phyloP scores from a whole-genome alignment of 2,888 invertebrate species.

The Sphaeridia pumilis region DNA sequence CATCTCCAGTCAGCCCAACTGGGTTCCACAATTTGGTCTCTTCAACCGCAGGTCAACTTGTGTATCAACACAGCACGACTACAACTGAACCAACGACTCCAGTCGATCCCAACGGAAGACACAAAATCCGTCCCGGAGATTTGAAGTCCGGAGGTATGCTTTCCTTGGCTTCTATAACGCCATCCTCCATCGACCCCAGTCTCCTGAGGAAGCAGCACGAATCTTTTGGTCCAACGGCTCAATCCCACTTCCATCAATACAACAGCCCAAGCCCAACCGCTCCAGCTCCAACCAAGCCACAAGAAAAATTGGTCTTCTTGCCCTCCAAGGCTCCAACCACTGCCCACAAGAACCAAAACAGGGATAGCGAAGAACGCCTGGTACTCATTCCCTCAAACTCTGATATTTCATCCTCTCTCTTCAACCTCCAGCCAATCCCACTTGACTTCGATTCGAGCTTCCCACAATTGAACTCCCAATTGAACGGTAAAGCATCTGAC shows the following conservation, averaged over 20 bases:
- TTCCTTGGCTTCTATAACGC: conserved; percentile 11
- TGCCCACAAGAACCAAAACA: not conserved
- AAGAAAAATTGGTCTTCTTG: conserved; percentile 16
- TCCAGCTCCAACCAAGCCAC: conserved; percentile 2
- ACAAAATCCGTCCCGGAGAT: conserved; percentile 32
- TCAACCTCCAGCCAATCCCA: conserved; percentile 6
- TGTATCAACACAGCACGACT: not conserved
- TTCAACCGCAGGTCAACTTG: conserved; percentile 1
- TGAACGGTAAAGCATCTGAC: conserved; percentile 26
- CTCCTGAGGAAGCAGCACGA: conserved; percentile 4
- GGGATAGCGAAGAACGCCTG: conserved; percentile 12
- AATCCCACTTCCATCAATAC: conserved; percentile 9
- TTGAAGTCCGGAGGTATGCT: conserved; percentile 16
- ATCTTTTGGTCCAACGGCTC: conserved; percentile 18
- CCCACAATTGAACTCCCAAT: conserved; percentile 9
- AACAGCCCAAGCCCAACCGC: not conserved
- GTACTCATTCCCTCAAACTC: conserved; percentile 16
- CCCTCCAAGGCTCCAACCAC: conserved; percentile 3
- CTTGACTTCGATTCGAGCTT: conserved; percentile 9
- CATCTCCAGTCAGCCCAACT: conserved; percentile 9
- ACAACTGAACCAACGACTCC: conserved; percentile 12
- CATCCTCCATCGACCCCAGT: conserved; percentile 5
- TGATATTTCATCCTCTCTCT: not conserved
- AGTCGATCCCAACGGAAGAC: conserved; percentile 27
- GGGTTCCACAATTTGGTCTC: too few species aligned